phyloP scores from a whole-genome alignment of 1,140 invertebrate species.

The Atopsyche davidsoni region DNA sequence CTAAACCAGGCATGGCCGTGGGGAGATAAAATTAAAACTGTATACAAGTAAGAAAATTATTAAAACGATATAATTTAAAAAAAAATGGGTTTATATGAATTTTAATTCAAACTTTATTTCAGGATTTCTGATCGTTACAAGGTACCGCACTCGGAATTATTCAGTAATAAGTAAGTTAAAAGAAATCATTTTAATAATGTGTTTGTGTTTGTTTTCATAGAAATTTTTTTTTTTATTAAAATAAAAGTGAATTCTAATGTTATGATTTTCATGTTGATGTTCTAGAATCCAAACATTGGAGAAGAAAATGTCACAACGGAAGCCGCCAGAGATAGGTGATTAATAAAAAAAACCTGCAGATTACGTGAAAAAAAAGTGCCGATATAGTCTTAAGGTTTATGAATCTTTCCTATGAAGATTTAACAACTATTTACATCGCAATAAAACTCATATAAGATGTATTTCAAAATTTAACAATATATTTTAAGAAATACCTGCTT shows the following conservation, averaged over 20 bases:
- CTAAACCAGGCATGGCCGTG: constrained; percentile 27
- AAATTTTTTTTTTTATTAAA: background rate
- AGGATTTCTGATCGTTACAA: constrained; percentile 28
- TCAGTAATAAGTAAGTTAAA: constrained; percentile 24
- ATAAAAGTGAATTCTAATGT: background rate
- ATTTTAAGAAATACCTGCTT: too few species aligned
- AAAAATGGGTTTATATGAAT: background rate
- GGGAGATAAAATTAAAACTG: constrained; percentile 27
- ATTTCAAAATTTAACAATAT: too few species aligned
- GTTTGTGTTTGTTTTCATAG: constrained; percentile 4
- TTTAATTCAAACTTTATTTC: constrained; percentile 9
- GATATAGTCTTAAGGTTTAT: too few species aligned
- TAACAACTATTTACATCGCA: too few species aligned
- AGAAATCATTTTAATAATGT: background rate
- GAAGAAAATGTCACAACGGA: constrained; percentile 15
- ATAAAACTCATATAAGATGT: too few species aligned
- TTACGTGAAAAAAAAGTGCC: too few species aligned
- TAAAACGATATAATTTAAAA: background rate
- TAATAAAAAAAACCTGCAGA: background rate
- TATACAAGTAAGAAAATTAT: constrained; percentile 25
- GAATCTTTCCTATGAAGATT: too few species aligned
- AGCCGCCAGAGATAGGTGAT: constrained; percentile 3
- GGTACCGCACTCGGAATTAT: constrained; percentile 25
- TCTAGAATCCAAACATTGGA: constrained; percentile 22
- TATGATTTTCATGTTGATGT: constrained; percentile 19